Evolutionary conservation across 2,113 vertebrate species (phyloP), one percentile per base, ranked within the genome.

Genomic region (Takifugu bimaculatus): DNA sequence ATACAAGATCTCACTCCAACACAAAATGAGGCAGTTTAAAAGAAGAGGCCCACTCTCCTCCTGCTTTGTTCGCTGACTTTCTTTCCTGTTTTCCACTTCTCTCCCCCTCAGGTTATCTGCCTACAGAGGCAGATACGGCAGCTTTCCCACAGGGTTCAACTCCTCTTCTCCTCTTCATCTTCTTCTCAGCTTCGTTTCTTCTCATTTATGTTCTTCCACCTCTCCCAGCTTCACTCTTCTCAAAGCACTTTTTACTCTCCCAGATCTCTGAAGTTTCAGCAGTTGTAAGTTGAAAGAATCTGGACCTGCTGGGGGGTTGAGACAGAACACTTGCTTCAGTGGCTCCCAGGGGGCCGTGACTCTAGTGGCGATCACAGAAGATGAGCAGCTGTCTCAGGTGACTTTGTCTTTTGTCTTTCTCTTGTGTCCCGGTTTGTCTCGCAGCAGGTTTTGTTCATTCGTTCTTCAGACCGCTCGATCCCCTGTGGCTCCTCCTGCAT

Each of bases 1-100:
- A 58, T 51, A 73, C 69, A 64, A 62, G 60, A 68, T 73, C 65
- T 65, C 50, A 72, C 72, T 74, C 48, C 58, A 43, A 67, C 59
- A 63, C 62, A 54, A 65, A 54, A 78, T 53, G 60, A 62, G 43
- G 52, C 64, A 43, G 77, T 75, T 71, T 74, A 72, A 77, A 78
- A 63, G 43, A 63, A 54, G 54, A 54, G 60, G n/a, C 29, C 4
- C 7, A 26, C 2, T 26, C 50, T 45, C 10, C n/a, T 50, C 52
- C 29, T 44, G 15, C n/a, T 28, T 61, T 48, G 32, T 70, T 58
- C 44, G 13, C 44, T 65, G 59, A 1, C 26, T 47, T 12, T 7
- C 6, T 15, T 11, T 11, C 39, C 11, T 43, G 15, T 25, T 7
- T 12, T 47, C 2, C 43, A 20, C 26, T 53, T 47, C 43, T 45